These are phyloP conservation scores for Pelodiscus sinensis DNA, from an alignment of 2,113 vertebrate species.

Conservation along the genomic window DNA sequence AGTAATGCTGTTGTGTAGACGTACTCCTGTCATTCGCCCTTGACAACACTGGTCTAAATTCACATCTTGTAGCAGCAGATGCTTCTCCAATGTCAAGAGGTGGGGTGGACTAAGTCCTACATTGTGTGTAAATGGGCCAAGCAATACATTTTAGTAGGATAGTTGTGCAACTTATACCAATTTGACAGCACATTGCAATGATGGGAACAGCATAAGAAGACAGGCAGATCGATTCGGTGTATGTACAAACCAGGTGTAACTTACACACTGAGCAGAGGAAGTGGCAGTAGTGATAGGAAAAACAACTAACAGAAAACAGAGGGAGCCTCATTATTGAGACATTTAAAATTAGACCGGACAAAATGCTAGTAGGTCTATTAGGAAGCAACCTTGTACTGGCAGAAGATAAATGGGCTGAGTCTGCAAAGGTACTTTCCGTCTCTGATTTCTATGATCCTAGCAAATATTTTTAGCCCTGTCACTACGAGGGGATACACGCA, in stretches of 20 bases:
- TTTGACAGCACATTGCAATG: background rate
- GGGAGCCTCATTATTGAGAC: background rate
- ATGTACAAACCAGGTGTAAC: background rate
- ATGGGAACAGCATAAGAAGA: background rate
- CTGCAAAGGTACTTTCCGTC: background rate
- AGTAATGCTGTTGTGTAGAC: no score
- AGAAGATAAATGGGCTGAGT: background rate
- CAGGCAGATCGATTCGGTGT: background rate
- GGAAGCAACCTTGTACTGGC: background rate
- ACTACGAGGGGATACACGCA: slow-evolving; percentile 44
- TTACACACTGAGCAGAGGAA: background rate
- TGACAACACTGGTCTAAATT: background rate
- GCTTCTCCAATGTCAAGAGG: no score
- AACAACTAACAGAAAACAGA: background rate
- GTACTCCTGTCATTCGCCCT: background rate
- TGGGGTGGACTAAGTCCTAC: background rate
- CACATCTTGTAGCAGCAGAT: background rate
- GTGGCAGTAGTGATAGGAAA: background rate
- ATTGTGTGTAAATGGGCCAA: background rate
- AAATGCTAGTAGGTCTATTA: background rate
- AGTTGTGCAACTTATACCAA: background rate
- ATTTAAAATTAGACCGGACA: background rate
- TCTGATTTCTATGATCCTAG: background rate
- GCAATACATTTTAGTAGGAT: background rate
- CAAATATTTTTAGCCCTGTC: slow-evolving; percentile 22